A percentile compares a stretch with the other conserved stretches of the same genome.
These are phyloP conservation scores for Misgurnus anguillicaudatus DNA, from an alignment of 2,113 vertebrate genomes.

Conservation along the genomic window DNA sequence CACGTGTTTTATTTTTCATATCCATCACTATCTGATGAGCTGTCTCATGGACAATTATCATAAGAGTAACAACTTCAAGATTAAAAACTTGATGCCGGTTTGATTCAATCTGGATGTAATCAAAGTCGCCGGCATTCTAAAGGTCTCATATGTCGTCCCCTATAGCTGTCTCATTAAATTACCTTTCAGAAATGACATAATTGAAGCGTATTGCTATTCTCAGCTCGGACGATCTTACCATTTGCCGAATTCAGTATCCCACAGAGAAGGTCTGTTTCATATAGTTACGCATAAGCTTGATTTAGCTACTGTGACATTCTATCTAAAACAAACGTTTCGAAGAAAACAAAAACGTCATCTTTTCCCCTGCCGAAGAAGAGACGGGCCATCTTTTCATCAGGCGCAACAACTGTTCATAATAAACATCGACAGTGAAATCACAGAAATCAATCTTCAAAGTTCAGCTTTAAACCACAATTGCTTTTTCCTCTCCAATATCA, in stretches of 20 bases:
- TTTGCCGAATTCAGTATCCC: constrained; percentile 13
- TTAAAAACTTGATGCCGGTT: neutral
- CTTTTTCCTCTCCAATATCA: constrained; percentile 10
- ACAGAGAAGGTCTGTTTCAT: constrained; percentile 55
- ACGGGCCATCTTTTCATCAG: constrained; percentile 57
- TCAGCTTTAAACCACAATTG: neutral
- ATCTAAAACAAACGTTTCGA: constrained; percentile 60
- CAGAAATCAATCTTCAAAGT: constrained; percentile 61
- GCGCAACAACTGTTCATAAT: constrained; percentile 69
- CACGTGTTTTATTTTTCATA: constrained; percentile 6
- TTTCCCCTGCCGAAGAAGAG: neutral
- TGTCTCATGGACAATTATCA: constrained; percentile 35
- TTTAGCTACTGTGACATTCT: constrained; percentile 73
- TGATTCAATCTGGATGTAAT: constrained; percentile 26
- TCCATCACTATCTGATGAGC: constrained; percentile 29
- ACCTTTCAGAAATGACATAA: constrained; percentile 2
- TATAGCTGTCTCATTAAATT: constrained; percentile 8
- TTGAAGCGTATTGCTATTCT: constrained; percentile 35
- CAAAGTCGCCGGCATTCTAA: neutral
- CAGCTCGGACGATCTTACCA: constrained; percentile 6
- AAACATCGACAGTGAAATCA: constrained; percentile 64
- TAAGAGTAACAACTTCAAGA: constrained; percentile 11
- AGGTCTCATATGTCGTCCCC: neutral
- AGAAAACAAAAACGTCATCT: constrained; percentile 48
- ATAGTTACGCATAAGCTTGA: constrained; percentile 53